Base-by-base conservation (phyloP, 1,140 invertebrate genomes). In the Drosophila kohkoa region DNA sequence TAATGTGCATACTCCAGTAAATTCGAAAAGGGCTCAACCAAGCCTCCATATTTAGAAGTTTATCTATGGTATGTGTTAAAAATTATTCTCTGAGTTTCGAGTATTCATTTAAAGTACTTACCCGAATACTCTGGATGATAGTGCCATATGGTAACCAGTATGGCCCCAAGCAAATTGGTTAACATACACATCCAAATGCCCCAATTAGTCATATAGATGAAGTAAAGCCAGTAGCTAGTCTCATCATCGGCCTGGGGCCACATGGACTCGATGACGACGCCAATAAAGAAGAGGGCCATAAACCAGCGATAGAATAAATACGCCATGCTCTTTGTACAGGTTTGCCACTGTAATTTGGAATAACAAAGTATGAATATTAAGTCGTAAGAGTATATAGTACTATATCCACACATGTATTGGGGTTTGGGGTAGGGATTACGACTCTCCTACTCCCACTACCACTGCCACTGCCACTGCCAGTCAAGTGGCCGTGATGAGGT, bases 161-260 rank as follows among this genome's bases (percentile, higher is more conserved):
- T 55, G 2, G 91, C 91, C 1, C 91, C 91, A 43, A 91, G 54
- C n/a, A 92, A 13, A 67, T 91, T 91, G 6, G 91, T 92, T 5
- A 92, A 5, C 91, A 92, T 92, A 28, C 94, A 95, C 6, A 95
- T 76, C 13, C 94, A 82, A 71, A 95, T 94, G 20, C 96, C 96
- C 96, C 96, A 96, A 90, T 96, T 96, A 38, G 96, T 96, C 70
- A 96, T 93, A 86, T 96, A 97, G 59, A 96, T 96, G 20, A 95
- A 94, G 57, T 92, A 92, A 8, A 91, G 60, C 78, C 85, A 91
- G 52, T 88, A 91, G 43, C 78, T 82, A 16, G 41, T 28, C 28
- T 93, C 57, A 69, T 94, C 93, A 30, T 74, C 55, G 4, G 75
- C 46, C 20, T 69, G 62, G 1, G 85, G 85, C 85, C 77, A 89